These are phyloP conservation scores for Rhaphigaster nebulosa DNA, from an alignment of 2,888 invertebrate genomes.

Conservation along the genomic window DNA sequence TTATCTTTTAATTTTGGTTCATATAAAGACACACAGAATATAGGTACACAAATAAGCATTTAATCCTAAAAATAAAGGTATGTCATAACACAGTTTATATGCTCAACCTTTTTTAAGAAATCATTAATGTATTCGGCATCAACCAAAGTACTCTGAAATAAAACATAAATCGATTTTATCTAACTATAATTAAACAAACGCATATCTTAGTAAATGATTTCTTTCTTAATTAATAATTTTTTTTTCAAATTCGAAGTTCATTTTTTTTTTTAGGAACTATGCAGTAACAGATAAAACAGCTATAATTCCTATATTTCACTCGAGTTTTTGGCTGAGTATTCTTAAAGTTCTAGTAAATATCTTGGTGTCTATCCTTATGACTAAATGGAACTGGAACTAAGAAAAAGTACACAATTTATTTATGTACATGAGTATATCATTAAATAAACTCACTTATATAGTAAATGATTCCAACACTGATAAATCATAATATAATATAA, in stretches of 20 bases:
- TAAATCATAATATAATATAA: not conserved
- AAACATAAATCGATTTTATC: not conserved
- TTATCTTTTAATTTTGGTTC: not conserved
- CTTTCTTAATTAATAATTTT: not conserved
- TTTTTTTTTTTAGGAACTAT: not conserved
- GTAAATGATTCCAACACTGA: not conserved
- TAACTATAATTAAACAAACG: not conserved
- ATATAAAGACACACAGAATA: not conserved
- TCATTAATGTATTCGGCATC: not conserved
- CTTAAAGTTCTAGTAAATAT: not conserved
- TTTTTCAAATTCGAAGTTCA: not conserved
- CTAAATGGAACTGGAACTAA: not conserved
- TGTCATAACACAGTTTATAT: not conserved
- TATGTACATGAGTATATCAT: not conserved
- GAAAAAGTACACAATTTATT: not conserved
- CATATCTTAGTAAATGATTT: not conserved
- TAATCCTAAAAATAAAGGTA: not conserved
- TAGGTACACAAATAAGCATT: not conserved
- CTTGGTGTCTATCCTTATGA: not conserved
- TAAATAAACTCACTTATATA: not conserved
- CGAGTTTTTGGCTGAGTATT: not conserved
- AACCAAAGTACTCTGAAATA: not conserved
- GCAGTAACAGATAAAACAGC: not conserved
- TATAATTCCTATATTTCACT: slow-evolving; percentile 4
- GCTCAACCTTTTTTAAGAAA: not conserved